phyloP scores from a whole-genome alignment of 92 coral and sea anemone genomes.

The Porites lobata region DNA sequence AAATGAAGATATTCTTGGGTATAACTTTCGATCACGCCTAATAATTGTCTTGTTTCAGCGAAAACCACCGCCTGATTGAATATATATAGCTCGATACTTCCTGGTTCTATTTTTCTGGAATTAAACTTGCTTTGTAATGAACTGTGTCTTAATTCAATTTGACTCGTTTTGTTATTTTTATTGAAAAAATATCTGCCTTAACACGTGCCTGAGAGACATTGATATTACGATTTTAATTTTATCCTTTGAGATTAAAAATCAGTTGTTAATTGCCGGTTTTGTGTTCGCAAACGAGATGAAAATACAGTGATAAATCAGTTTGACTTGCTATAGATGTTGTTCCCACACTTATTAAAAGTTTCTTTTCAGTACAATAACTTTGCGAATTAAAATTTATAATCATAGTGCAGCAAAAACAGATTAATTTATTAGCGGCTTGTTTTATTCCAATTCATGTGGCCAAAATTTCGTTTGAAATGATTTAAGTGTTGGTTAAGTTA shows the following conservation, averaged over 20 bases:
- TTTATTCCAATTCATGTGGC: slow-evolving; percentile 25
- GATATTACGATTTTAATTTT: slow-evolving; percentile 32
- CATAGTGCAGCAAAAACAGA: neutral
- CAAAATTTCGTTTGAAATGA: slow-evolving; percentile 19
- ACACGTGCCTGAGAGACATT: slow-evolving; percentile 14
- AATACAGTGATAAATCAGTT: slow-evolving; percentile 12
- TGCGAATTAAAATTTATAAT: slow-evolving; percentile 20
- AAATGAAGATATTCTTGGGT: neutral
- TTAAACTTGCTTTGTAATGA: slow-evolving; percentile 28
- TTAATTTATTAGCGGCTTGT: slow-evolving; percentile 35
- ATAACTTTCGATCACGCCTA: neutral
- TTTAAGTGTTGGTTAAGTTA: slow-evolving; percentile 1
- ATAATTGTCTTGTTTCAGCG: neutral
- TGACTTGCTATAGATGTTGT: slow-evolving; percentile 17
- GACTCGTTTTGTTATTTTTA: slow-evolving; percentile 20
- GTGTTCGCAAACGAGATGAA: slow-evolving; percentile 31
- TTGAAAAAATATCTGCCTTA: slow-evolving; percentile 13
- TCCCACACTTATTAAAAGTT: slow-evolving; percentile 37
- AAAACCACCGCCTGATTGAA: slow-evolving; percentile 6
- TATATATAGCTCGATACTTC: too few relatives aligned
- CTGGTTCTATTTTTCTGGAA: neutral
- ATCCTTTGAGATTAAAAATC: slow-evolving; percentile 32
- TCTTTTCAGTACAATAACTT: slow-evolving; percentile 22
- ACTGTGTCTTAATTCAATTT: slow-evolving; percentile 22
- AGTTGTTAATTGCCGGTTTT: slow-evolving; percentile 47